Base-by-base conservation (phyloP, 2,797 vertebrate species). In the Lepidocolaptes lacrymiger region DNA sequence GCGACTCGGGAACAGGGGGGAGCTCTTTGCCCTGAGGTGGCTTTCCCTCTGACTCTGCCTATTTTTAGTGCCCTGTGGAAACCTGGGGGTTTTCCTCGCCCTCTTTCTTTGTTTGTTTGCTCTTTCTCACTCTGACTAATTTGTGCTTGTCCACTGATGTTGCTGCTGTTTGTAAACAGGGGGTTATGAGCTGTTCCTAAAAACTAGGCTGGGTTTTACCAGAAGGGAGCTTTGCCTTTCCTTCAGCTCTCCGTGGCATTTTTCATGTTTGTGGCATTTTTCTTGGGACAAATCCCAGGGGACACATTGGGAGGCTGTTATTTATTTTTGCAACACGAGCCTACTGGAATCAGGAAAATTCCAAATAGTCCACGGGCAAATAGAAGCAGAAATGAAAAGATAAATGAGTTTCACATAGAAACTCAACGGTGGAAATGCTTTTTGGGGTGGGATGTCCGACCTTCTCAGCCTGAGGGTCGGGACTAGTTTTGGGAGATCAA, bases 111-210 rank as follows among this genome's bases (percentile, higher is more conserved):
- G 17, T 46, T 89, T 85, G 72, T 68, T 49, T 9, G 13, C 14
- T 41, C 41, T 41, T 62, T 66, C 78, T 89, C 55, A 26, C 17
- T 15, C 2, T 89, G 93, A 96, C 27, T 71, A 51, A 89, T 52
- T 87, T 36, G 32, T 61, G 58, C 54, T 76, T 78, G 49, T 28
- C 56, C 28, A 5, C 51, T 88, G 92, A 92, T 91, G 72, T 19
- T 79, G 58, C 56, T 63, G 46, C 54, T 93, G 74, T 94, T 94
- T 96, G 94, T 97, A 96, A 97, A 97, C 95, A 96, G 62, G 48
- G 44, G 39, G 14, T 62, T 81, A 44, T 71, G 91, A 95, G 62
- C 71, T 68, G 77, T 75, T 89, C 86, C 92, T 85, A 77, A 96
- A 85, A 86, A 32, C 73, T 48, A 93, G 72, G 61, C 61, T 4